Evolutionary conservation across 2,888 invertebrate genomes (phyloP), one percentile per base, ranked within the genome.

Genomic region (Ophion costatus): DNA sequence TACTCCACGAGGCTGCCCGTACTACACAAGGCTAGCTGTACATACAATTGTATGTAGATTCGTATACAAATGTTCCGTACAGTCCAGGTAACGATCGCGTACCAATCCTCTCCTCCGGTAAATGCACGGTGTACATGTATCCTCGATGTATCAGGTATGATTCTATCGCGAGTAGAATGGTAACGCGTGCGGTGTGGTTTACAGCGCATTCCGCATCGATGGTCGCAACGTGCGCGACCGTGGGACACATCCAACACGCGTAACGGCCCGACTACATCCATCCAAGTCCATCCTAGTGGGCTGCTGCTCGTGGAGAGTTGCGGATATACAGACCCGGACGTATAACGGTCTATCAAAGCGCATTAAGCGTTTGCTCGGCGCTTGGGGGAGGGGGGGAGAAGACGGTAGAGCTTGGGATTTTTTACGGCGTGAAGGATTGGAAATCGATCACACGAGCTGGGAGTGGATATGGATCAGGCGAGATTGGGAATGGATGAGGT

Each of bases 231-330:
- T 78, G 78, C 51, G 81, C 73, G 81, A 87, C 75, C 87, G 85
- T 78, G 81, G 81, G 79, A 87, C 82, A 87, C 82, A 87, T 87
- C 87, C 87, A 85, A 71, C 80, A 75, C 80, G 80, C 22, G 56
- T 85, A 88, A 86, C 88, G 87, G 86, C 63, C 22, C 70, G 33
- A 24, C 73, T 70, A 61, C 22, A 59, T 51, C 51, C 51, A 51
- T 51, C 51, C 61, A 42, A 22, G 73, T 17, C 63, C 63, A 51
- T 45, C 20, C 38, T 22, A 73, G 56, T 22, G 45, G 61, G 22
- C n/a, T 10, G 24, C 20, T 63, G 24, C 20, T 63, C 42, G 66
- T 69, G 42, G 45, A 24, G 51, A 71, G 56, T 2, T 59, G 56
- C 45, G 29, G 61, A 42, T 70, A 74, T 51, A 42, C n/a, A 57